These are phyloP conservation scores for Telmatochromis sp. DNA, from an alignment of 2,113 vertebrate species.

Conservation along the genomic window DNA sequence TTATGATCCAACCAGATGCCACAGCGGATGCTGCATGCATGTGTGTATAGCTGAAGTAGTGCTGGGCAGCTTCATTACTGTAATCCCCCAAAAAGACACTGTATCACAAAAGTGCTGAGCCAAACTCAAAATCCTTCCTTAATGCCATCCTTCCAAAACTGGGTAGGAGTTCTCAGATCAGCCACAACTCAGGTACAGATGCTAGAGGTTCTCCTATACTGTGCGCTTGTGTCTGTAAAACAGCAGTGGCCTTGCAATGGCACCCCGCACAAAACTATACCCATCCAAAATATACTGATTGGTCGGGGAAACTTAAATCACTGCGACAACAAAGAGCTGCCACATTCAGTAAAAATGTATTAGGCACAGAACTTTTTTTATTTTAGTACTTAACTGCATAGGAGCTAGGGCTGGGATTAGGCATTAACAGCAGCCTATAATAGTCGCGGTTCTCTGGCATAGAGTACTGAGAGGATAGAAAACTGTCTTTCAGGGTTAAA, in stretches of 20 bases:
- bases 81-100: not conserved
- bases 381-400: not conserved
- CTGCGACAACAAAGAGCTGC: not conserved
- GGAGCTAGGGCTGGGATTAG: not conserved
- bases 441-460: conserved; percentile 62
- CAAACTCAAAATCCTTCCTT: not conserved
- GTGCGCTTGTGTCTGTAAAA: not conserved
- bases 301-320: not conserved
- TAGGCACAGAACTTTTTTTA: not conserved
- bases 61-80: not conserved
- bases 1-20: not conserved
- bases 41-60: not conserved
- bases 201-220: not conserved
- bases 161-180: not conserved
- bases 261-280: not conserved
- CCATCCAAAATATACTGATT: not conserved
- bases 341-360: conserved; percentile 2
- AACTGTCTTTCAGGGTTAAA: conserved; percentile 52
- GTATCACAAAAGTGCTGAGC: not conserved
- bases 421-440: conserved; percentile 67
- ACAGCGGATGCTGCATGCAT: not conserved
- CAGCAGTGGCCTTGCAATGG: not conserved
- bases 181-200: not conserved
- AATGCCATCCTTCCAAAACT: not conserved
- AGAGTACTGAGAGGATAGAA: conserved; percentile 40